Conservation (phyloP, 2,888 invertebrate genomes). For the Campoplex capitator region DNA sequence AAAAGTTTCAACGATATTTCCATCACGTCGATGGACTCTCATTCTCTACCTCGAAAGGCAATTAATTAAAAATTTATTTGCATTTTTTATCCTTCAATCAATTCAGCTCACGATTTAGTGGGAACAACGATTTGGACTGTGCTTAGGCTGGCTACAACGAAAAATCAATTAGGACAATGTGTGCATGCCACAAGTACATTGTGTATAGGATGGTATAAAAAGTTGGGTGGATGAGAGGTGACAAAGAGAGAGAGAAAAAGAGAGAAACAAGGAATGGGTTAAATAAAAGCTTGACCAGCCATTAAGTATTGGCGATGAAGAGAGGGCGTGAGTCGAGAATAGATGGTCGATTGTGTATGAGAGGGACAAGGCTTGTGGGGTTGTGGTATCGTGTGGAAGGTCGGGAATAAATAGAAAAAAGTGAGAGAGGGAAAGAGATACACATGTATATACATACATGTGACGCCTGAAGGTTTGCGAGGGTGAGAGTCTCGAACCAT, state of each 20-base stretch:
- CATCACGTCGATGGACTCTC: background rate
- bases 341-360: conserved; percentile 53
- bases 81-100: background rate
- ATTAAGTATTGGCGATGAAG: conserved; percentile 64
- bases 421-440: conserved; percentile 4
- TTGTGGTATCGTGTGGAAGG: conserved; percentile 39
- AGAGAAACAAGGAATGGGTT: conserved; percentile 28
- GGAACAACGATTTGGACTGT: conserved; percentile 15
- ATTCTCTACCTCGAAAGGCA: background rate
- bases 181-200: conserved; percentile 25
- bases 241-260: background rate
- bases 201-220: conserved; percentile 12
- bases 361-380: conserved; percentile 23
- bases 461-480: conserved; percentile 37
- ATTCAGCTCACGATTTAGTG: background rate
- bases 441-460: background rate
- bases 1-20: background rate
- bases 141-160: conserved; percentile 36
- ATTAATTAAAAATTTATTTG: conserved; percentile 10
- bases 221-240: conserved; percentile 20
- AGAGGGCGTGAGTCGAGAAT: conserved; percentile 52
- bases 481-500: conserved; percentile 45
- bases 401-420: conserved; percentile 31
- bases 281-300: conserved; percentile 69
- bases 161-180: conserved; percentile 66